Conservation (phyloP, 37 sponge, comb jelly and placozoan species). For the Diacarnus erythraeanus region DNA sequence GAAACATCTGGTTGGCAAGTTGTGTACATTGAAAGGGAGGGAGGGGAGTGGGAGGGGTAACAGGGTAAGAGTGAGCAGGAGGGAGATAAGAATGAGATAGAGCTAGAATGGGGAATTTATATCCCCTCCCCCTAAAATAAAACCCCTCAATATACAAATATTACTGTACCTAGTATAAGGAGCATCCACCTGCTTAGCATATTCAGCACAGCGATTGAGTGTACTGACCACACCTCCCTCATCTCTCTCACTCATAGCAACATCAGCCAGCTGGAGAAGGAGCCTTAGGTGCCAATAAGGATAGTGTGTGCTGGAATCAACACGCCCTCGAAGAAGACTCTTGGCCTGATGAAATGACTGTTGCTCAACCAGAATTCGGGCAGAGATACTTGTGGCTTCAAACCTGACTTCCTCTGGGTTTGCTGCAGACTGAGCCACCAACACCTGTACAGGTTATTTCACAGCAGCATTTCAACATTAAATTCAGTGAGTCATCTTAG, state of each 20-base stretch:
- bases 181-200: slow-evolving; percentile 36
- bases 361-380: slow-evolving; percentile 59
- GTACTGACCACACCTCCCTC: slow-evolving; percentile 23
- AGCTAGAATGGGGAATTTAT: background rate
- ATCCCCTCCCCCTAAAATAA: no score
- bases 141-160: no score
- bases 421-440: slow-evolving; percentile 34
- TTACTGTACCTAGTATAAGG: slow-evolving; percentile 29
- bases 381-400: slow-evolving; percentile 55
- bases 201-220: slow-evolving; percentile 55
- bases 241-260: slow-evolving; percentile 57
- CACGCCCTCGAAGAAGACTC: slow-evolving; percentile 32
- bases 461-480: background rate
- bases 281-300: slow-evolving; percentile 73
- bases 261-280: slow-evolving; percentile 27
- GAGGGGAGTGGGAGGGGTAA: no score
- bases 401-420: slow-evolving; percentile 50
- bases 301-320: slow-evolving; percentile 38
- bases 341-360: slow-evolving; percentile 55
- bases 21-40: no score
- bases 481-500: background rate
- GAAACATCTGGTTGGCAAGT: no score
- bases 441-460: slow-evolving; percentile 17
- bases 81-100: slow-evolving; percentile 2
- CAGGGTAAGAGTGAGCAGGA: background rate